phyloP scores from a whole-genome alignment of 2,888 invertebrate genomes.

The Pseudococcus jackbeardsleyi region DNA sequence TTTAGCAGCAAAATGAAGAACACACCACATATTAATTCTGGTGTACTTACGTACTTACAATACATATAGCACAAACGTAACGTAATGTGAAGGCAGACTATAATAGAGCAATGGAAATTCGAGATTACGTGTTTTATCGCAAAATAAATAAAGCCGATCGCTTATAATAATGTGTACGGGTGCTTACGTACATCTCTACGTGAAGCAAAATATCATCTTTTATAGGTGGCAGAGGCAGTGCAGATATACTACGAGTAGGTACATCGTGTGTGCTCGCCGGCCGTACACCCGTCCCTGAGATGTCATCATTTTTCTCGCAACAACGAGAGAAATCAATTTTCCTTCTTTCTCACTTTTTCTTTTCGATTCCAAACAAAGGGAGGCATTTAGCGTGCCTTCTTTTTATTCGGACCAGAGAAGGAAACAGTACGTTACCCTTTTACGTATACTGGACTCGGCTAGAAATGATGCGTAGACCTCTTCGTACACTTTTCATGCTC shows the following conservation, averaged over 20 bases:
- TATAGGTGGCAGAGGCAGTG: not conserved
- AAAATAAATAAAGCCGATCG: constrained; percentile 22
- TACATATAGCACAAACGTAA: too few species aligned
- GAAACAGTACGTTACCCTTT: not conserved
- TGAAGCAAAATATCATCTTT: not conserved
- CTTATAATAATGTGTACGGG: constrained; percentile 2
- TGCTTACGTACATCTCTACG: not conserved
- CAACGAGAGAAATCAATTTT: not conserved
- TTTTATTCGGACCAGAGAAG: not conserved
- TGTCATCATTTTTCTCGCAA: constrained; percentile 7
- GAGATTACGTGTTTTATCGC: constrained; percentile 10
- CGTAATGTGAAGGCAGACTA: too few species aligned
- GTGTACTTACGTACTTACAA: too few species aligned
- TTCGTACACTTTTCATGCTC: not conserved
- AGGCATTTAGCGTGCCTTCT: not conserved
- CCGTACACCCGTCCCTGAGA: not conserved
- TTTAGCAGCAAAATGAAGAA: too few species aligned
- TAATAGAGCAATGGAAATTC: not conserved
- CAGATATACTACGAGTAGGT: not conserved
- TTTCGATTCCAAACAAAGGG: not conserved
- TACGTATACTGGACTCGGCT: not conserved
- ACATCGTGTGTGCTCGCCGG: not conserved
- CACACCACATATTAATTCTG: too few species aligned
- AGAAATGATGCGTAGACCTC: not conserved
- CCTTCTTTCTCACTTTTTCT: not conserved